Percentiles rank a stretch among this genome's conserved stretches.
Evolutionary conservation across 2,888 invertebrate genomes (phyloP).

Genomic region (Tipula helvola): DNA sequence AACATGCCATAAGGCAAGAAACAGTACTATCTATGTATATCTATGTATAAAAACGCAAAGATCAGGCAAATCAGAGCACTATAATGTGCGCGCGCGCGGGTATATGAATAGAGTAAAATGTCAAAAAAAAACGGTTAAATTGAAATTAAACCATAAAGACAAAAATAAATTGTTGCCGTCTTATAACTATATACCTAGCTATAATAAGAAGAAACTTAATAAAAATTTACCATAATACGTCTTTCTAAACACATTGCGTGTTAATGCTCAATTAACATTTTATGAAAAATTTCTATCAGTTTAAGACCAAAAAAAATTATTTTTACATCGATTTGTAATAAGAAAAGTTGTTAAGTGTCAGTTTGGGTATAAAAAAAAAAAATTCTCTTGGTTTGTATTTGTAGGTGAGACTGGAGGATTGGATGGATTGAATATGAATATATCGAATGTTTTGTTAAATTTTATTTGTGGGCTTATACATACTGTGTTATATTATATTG

Average conservation of each 20-base stretch:
- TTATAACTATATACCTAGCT: neutral
- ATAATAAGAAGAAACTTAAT: neutral
- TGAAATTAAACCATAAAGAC: neutral
- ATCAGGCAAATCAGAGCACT: neutral
- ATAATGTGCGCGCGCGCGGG: neutral
- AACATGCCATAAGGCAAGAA: neutral
- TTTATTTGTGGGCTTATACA: neutral
- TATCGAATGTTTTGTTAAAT: neutral
- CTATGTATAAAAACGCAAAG: neutral
- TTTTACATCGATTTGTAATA: neutral
- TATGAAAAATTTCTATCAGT: neutral
- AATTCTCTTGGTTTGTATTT: neutral
- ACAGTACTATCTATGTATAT: neutral
- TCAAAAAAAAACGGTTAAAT: neutral
- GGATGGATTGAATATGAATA: neutral
- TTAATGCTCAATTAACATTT: neutral
- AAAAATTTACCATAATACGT: neutral
- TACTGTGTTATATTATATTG: neutral
- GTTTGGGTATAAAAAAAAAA: neutral
- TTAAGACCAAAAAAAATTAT: neutral
- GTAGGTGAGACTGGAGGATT: neutral
- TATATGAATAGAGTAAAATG: neutral
- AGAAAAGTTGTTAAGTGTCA: neutral
- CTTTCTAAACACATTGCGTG: conserved; percentile 4
- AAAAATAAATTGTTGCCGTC: neutral